Evolutionary conservation across 1,140 invertebrate genomes (phyloP), one percentile per base, ranked within the genome.

Genomic region (Drosophila lini): DNA sequence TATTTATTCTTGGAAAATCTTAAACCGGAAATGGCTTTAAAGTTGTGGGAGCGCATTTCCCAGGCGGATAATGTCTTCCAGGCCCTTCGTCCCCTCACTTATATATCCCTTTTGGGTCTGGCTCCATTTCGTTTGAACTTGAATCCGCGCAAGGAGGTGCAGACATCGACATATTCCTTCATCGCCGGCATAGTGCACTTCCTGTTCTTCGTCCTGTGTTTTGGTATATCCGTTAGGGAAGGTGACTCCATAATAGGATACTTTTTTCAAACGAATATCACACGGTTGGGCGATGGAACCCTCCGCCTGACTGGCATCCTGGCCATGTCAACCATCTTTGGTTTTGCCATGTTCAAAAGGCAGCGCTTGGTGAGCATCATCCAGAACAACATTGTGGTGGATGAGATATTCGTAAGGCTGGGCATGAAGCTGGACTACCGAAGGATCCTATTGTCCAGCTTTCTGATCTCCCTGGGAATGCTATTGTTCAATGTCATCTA

Each of bases 31-130:
- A 88, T 91, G 91, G 86, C 63, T 34, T 77, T 69, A 7, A 91
- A 83, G 61, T 69, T 91, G 28, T 84, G 81, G 79, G 59, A 81
- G 31, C 81, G 84, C 69, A 74, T 91, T 38, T 83, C 90, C 3
- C 83, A 91, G 73, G 91, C 91, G 58, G 91, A 92, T 38, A 92
- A 92, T 75, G 78, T 92, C 10, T 91, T 92, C 13, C 89, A 92
- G 57, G 91, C 91, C 0, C 61, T 92, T 10, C 81, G 85, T 34
- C 91, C 91, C 0, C 45, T 92, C 1, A 86, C 86, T 0, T 92
- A 80, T 16, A 88, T 92, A 6, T 92, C 91, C 0, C 58, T 92
- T 5, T 53, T 92, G 59, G 91, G 91, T 3, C 56, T 92, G 74
- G 91, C 91, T 11, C 91, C 91, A 5, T 92, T 92, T 53, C 80